Percentiles rank a stretch among this genome's conserved stretches.
These are phyloP conservation scores for Allobates femoralis DNA, from an alignment of 2,797 vertebrate species.

Conservation along the genomic window DNA sequence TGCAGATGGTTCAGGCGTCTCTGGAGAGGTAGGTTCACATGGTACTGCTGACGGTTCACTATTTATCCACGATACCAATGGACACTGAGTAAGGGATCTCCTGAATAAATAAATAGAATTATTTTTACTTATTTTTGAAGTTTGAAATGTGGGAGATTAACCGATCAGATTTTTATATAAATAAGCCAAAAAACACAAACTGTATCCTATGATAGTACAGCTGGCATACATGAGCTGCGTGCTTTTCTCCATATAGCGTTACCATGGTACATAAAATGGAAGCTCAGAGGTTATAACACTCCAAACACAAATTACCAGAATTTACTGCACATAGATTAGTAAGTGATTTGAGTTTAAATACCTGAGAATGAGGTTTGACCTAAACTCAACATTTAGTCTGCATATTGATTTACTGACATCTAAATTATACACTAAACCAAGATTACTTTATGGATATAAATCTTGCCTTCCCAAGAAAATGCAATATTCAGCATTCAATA, in stretches of 20 bases:
- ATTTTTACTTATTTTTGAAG: no score
- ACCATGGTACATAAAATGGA: conserved; percentile 17
- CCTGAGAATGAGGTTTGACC: conserved; percentile 25
- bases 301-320: conserved; percentile 25
- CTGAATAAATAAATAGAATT: conserved; percentile 61
- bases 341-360: conserved; percentile 25
- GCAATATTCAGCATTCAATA: conserved; percentile 9
- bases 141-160: neutral
- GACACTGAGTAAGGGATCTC: conserved; percentile 71
- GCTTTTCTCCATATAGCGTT: neutral
- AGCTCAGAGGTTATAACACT: conserved; percentile 15
- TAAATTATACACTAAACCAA: conserved; percentile 40
- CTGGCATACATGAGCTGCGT: neutral
- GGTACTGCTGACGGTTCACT: conserved; percentile 61
- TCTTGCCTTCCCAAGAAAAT: neutral
- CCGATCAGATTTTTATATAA: neutral
- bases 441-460: conserved; percentile 32
- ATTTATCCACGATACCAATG: conserved; percentile 80
- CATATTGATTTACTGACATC: conserved; percentile 49
- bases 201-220: neutral
- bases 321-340: conserved; percentile 29
- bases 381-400: conserved; percentile 40
- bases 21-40: conserved; percentile 50
- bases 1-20: conserved; percentile 60
- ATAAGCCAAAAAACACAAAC: neutral